Conservation (phyloP, 2,888 invertebrate species). For the Dione vanillae region DNA sequence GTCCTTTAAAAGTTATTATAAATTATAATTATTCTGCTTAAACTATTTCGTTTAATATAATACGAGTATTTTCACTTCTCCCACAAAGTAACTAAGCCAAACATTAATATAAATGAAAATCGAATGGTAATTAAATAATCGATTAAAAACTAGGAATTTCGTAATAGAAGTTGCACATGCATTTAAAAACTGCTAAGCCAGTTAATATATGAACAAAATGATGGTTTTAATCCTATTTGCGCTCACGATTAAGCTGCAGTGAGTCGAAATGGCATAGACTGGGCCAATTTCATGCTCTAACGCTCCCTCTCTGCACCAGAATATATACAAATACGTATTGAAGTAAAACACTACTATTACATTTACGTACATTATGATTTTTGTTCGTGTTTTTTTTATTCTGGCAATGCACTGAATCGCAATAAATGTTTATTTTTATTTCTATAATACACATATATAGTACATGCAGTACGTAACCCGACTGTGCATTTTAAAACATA, state of each 20-base stretch:
- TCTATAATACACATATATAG: not conserved
- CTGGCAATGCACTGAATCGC: not conserved
- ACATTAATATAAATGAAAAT: constrained; percentile 2
- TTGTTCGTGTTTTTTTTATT: constrained; percentile 5
- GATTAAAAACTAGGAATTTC: not conserved
- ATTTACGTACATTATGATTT: constrained; percentile 19
- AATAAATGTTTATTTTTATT: not conserved
- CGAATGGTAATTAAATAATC: constrained; percentile 3
- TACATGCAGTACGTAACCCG: not conserved
- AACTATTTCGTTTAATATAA: constrained; percentile 1
- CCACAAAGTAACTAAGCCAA: not conserved
- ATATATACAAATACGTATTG: constrained; percentile 60
- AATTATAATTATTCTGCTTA: not conserved
- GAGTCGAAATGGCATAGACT: constrained; percentile 68
- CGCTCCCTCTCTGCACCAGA: constrained; percentile 71
- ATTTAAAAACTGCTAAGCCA: constrained; percentile 45
- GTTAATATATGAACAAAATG: constrained; percentile 63
- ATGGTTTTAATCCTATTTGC: constrained; percentile 61
- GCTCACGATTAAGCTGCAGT: constrained; percentile 68
- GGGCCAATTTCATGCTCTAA: constrained; percentile 82
- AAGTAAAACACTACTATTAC: constrained; percentile 42
- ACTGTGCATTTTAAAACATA: not conserved
- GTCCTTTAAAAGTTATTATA: not conserved
- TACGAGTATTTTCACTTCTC: constrained; percentile 4
- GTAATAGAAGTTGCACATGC: constrained; percentile 23